phyloP scores from a whole-genome alignment of 2,888 invertebrate genomes.

The Amaurobius ferox region DNA sequence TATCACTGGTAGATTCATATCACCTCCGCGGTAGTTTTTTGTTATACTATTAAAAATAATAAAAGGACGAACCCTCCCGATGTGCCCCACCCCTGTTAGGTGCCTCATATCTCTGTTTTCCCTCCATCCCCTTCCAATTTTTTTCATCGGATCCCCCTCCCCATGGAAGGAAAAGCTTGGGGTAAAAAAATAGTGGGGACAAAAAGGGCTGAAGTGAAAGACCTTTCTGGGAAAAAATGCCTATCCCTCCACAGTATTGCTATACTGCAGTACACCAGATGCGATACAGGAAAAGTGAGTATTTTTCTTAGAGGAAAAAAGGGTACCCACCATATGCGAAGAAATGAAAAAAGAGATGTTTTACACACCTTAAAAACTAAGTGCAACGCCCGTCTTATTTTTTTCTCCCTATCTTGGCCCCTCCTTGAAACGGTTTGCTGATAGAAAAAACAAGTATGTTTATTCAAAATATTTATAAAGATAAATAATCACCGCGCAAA shows the following conservation, averaged over 20 bases:
- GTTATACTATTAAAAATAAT: background rate
- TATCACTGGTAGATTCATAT: too few relatives aligned
- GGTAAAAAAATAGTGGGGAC: slow-evolving; percentile 8
- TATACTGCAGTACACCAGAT: slow-evolving; percentile 38
- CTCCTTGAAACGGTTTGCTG: background rate
- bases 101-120: slow-evolving; percentile 11
- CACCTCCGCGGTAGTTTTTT: background rate
- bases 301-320: slow-evolving; percentile 60
- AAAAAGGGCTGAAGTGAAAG: slow-evolving; percentile 66
- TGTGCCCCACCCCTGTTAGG: slow-evolving; percentile 32
- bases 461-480: background rate
- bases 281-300: slow-evolving; percentile 57
- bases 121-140: slow-evolving; percentile 10
- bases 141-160: slow-evolving; percentile 5
- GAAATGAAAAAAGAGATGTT: slow-evolving; percentile 22
- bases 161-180: slow-evolving; percentile 12
- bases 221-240: slow-evolving; percentile 64
- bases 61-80: background rate
- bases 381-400: slow-evolving; percentile 36
- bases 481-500: background rate
- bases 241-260: slow-evolving; percentile 14
- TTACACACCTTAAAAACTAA: slow-evolving; percentile 52
- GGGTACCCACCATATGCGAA: slow-evolving; percentile 55
- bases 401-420: background rate
- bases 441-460: background rate